Percentiles rank a stretch among this genome's conserved stretches.
These are phyloP conservation scores for Pseudorhiza aurosa DNA, from an alignment of 30 jellyfish, hydroid and myxozoan species.

Conservation along the genomic window DNA sequence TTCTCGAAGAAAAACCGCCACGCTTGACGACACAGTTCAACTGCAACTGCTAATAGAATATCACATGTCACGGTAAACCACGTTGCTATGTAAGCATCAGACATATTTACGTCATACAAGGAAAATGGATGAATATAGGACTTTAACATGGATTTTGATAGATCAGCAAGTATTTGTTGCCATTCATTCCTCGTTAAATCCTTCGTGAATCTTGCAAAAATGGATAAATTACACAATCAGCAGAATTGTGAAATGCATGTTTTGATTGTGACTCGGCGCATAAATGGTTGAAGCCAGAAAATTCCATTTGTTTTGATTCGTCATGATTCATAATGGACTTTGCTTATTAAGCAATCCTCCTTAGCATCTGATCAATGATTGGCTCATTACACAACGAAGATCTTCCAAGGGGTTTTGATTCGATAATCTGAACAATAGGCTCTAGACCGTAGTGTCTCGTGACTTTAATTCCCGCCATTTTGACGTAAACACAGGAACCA, in stretches of 20 bases:
- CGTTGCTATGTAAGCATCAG: too few relatives aligned
- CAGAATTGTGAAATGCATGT: neutral
- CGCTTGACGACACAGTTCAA: too few relatives aligned
- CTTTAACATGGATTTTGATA: too few relatives aligned
- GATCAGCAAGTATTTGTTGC: too few relatives aligned
- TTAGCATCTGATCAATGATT: constrained; percentile 3
- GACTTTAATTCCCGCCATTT: constrained; percentile 91
- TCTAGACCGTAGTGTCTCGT: constrained; percentile 65
- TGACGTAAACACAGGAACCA: constrained; percentile 79
- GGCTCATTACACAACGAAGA: constrained; percentile 11
- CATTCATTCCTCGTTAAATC: too few relatives aligned
- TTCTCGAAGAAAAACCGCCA: too few relatives aligned
- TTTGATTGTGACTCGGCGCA: constrained; percentile 43
- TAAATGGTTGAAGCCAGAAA: constrained; percentile 34
- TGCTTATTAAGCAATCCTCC: constrained; percentile 41
- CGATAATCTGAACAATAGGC: constrained; percentile 35
- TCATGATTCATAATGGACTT: constrained; percentile 25
- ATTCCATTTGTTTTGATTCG: constrained; percentile 64
- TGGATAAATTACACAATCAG: neutral
- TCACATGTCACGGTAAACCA: too few relatives aligned
- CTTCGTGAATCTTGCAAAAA: too few relatives aligned
- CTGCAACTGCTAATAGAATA: too few relatives aligned
- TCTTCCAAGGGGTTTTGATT: neutral
- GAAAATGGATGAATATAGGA: too few relatives aligned
- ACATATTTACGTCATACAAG: too few relatives aligned